Conservation (phyloP, 2,113 vertebrate species). For the Chelonoidis abingdonii region DNA sequence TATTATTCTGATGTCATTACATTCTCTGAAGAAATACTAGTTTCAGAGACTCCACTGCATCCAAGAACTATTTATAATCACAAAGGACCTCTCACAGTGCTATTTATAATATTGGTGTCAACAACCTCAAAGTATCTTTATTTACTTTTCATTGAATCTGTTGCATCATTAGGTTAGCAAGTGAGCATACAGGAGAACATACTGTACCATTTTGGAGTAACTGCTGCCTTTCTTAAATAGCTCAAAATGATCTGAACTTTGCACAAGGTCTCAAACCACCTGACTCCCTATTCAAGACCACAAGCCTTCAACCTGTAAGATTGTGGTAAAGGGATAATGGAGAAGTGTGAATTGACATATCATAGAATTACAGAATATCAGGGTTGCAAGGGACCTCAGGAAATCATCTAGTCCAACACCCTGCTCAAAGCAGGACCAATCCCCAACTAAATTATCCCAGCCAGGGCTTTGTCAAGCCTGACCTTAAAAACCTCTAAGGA, state of each 20-base stretch:
- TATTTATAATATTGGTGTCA: neutral
- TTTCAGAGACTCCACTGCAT: neutral
- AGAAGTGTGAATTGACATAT: neutral
- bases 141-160: neutral
- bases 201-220: neutral
- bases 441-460: no score
- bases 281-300: neutral
- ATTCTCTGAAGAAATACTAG: conserved; percentile 18
- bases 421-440: no score
- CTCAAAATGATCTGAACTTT: neutral
- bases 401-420: no score
- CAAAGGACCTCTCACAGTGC: neutral
- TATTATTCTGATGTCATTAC: conserved; percentile 15
- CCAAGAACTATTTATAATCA: neutral
- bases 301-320: neutral
- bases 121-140: neutral
- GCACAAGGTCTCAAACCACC: neutral
- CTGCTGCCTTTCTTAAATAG: neutral
- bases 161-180: neutral
- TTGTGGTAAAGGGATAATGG: neutral
- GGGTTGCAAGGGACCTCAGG: no score
- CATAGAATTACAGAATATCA: no score
- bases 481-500: no score
- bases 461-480: no score
- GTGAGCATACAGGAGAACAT: neutral